Evolutionary conservation across 1,140 invertebrate genomes (phyloP), one percentile per base, ranked within the genome.

Genomic region (Brachionus plicatilis): DNA sequence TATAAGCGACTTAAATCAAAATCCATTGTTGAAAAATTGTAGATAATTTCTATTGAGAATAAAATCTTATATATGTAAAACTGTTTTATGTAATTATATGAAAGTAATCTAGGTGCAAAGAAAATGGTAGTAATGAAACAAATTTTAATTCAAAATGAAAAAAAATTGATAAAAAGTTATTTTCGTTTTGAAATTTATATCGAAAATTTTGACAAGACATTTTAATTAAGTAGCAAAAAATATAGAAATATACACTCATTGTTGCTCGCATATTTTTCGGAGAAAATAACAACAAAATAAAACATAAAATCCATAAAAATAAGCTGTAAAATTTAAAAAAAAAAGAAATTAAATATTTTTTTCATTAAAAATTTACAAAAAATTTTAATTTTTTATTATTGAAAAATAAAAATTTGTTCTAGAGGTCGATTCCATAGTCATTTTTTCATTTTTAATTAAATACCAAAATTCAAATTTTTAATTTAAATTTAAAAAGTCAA

Each of bases 181-280:
- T 72, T 72, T 72, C 68, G 68, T 72, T 72, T 72, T 72, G 68
- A 72, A 72, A 72, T 72, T 72, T 72, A 11, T 72, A n/a, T 43
- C 17, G 4, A 43, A 72, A 72, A 72, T 72, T 72, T 72, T 41
- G 37, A 41, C 33, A 72, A 72, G 33, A 72, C 37, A 72, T 72
- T 72, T 17, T 20, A 72, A 72, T 20, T 41, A 72, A 72, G 41
- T 33, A 68, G 33, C 66, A 41, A 68, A 33, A 68, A 41, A 12
- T 33, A 68, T 68, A 33, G 17, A 29, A 68, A 68, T 33, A 29
- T 68, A 68, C 53, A 60, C 53, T 20, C 47, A 53, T 53, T 20
- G 53, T 60, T 60, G n/a, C 8, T 60, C 20, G 53, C 53, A 60
- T 60, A 60, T 60, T 60, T 60, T 60, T 20, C 9, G 53, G 11